Evolutionary conservation across 2,113 vertebrate species (phyloP), one percentile per base, ranked within the genome.

Genomic region (Microcebus jonahi): DNA sequence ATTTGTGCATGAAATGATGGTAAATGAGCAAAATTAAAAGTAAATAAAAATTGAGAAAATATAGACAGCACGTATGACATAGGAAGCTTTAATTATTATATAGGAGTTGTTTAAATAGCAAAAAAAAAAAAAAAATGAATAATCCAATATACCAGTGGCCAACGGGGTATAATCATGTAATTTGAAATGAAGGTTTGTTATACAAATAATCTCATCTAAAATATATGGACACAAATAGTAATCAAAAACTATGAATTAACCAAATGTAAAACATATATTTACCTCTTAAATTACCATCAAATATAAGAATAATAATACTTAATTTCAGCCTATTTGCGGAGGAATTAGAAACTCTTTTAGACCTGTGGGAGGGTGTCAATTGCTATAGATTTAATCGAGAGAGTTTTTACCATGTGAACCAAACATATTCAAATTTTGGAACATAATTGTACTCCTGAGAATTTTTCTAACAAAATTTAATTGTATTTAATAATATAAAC

Each of bases 31-130:
- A 90, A 92, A 34, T 11, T 76, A 10, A 86, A 83, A 39, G 14
- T 48, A 55, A 92, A 71, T 93, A 61, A 50, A 95, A 77, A 42
- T 55, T 84, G 63, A 79, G 18, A 36, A 89, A 70, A 67, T 15
- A 29, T 29, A 73, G n/a, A 8, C 4, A 88, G 29, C 4, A 65
- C 79, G 23, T 63, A 82, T 65, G 6, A 87, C 5, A 59, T 45
- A 14, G 1, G 79, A 80, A 88, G 8, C 18, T 90, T 81, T 81
- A 90, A 36, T 91, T 42, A 90, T 31, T 76, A 90, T 68, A 85
- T 83, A 87, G 2, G 1, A 31, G 3, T 63, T 82, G 53, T 88
- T 63, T 85, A 45, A 59, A 79, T 53, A 70, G 5, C 63, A 50
- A 79, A 73, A 59, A 68, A 59, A 75, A 75, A 70, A 67, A 59